Base-by-base conservation (phyloP, 2,888 invertebrate species). In the Oeneis ivallda region DNA sequence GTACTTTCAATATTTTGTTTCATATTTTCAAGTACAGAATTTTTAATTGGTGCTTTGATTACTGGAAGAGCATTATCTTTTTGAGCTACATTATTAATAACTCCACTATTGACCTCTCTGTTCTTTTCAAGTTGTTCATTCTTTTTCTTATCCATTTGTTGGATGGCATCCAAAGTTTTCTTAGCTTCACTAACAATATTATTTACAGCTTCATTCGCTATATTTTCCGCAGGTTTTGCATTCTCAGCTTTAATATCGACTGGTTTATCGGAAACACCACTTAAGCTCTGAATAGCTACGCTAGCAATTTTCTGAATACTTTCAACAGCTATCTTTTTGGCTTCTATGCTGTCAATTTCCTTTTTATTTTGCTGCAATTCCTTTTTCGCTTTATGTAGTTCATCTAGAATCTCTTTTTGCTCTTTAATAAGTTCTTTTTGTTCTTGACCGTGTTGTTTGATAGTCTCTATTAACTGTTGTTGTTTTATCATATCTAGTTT, bases 391-490 rank as follows among this genome's bases (percentile, higher is more conserved):
- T 93, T 92, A 64, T 93, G 92, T 26, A 95, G 85, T 78, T 94
- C 93, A 69, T 93, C 86, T 54, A 95, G 79, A 66, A 95, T 89
- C 76, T 94, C 92, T 73, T 94, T 94, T 74, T 95, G 94, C 77
- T 95, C 94, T 72, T 94, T 93, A 41, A 95, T 89, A 68, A 96
- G 83, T 79, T 95, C 93, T 74, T 94, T 93, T 75, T 95, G 94
- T 76, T 94, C 94, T 78, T 94, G 92, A 65, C 94, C 94, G 71
- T 95, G 94, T 77, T 94, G 93, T 81, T 95, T 94, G 19, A 96
- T 89, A 17, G 94, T 94, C 79, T 94, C 93, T 41, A 94, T 87
- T 10, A 95, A 79, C 72, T 93, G 87, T 70, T 89, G 84, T 75
- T 92, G 87, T 74, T 92, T 91, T 0, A 86, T 76, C 52, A 84